Base-by-base conservation (phyloP, 2,888 invertebrate species). In the Amaurobius ferox region DNA sequence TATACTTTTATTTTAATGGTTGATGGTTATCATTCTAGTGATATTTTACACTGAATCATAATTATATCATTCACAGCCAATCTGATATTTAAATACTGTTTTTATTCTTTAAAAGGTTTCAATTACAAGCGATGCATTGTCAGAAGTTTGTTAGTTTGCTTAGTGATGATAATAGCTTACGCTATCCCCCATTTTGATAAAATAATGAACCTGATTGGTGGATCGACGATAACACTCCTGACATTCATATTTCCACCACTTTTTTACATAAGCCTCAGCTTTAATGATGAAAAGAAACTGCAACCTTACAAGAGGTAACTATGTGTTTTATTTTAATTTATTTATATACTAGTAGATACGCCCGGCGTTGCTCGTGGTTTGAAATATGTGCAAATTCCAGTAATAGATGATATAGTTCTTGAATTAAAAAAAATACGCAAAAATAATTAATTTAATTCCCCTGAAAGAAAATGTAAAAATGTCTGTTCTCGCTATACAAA, bases 131-230 rank as follows among this genome's bases (percentile, higher is more conserved):
- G 97, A 48, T 94, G 95, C 88, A 91, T 95, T 0, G 90, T 96
- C 32, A 93, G 97, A 72, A 95, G 96, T 1, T 91, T 93, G 0
- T 92, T 97, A 13, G 93, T 96, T 7, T 92, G 94, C 0, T 88
- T 95, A 1, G 95, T 95, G 0, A 94, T 97, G 11, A 93, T 95
- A 28, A 92, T 97, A 1, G 96, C 95, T 0, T 96, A 96, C 91
- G 93, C 95, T 0, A 94, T 97, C 0, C 97, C 97, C 0, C 93
- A 95, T 89, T 96, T 97, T 90, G 96, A 97, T 90, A 92, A 96
- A 19, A 95, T 97, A 16, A 95, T 97, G 94, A 94, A 96, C 0
- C 92, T 97, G 0, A 94, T 97, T 19, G 97, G 97, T 0, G 96
- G 96, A 3, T 95, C 95, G 0, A 93, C 97, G 5, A 95, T 95